Evolutionary conservation across 2,797 vertebrate species (phyloP).

Genomic region (Xiphorhynchus erythropygius): DNA sequence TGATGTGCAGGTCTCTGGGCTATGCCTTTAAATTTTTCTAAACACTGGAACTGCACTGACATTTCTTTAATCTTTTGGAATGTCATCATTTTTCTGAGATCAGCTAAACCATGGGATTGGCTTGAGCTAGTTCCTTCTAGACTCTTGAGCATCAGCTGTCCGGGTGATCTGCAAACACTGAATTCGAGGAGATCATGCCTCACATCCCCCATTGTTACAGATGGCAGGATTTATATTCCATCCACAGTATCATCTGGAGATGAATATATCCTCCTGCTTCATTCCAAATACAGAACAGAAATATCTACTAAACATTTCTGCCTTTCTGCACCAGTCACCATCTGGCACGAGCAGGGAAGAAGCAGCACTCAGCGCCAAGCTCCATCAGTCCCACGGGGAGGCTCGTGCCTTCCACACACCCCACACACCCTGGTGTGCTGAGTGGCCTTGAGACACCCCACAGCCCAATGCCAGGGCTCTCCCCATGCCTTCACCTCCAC

Average conservation of each 20-base stretch:
- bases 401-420: fast-evolving
- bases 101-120: not conserved
- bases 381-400: not conserved
- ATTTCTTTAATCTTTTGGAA: not conserved
- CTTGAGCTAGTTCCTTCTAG: conserved; percentile 47
- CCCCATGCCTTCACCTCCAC: fast-evolving
- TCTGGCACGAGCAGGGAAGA: conserved; percentile 52
- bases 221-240: conserved; percentile 72
- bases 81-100: conserved; percentile 27
- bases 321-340: conserved; percentile 71
- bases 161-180: conserved; percentile 53
- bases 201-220: conserved; percentile 72
- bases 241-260: conserved; percentile 72
- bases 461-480: not conserved
- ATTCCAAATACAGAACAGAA: conserved; percentile 72
- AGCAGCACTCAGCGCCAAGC: not conserved
- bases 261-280: conserved; percentile 69
- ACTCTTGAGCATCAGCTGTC: conserved; percentile 56
- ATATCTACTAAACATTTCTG: conserved; percentile 73
- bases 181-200: conserved; percentile 68
- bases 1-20: not conserved
- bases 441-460: not conserved
- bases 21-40: conserved; percentile 13
- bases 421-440: fast-evolving
- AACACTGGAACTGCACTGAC: not conserved